A percentile compares a stretch with the other conserved stretches of the same genome.
Conservation (phyloP, 2,888 invertebrate species). For the Lasioglossum leucozonium region DNA sequence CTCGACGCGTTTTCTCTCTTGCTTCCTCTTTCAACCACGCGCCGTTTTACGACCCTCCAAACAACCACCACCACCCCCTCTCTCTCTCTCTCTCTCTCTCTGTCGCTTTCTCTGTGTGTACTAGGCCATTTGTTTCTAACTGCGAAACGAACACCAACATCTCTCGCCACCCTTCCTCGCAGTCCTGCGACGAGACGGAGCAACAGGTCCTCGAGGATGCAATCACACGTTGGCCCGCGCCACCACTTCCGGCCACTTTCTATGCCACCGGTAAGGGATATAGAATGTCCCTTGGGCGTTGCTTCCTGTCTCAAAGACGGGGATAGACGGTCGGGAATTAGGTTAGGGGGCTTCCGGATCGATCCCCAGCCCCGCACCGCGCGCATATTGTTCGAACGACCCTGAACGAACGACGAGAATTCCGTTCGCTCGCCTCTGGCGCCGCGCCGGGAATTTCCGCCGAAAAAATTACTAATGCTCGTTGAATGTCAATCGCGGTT, state of each 20-base stretch:
- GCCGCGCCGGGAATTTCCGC: background rate
- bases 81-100: conserved; percentile 5
- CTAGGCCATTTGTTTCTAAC: conserved; percentile 74
- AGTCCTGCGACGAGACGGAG: conserved; percentile 60
- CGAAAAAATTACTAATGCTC: background rate
- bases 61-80: too few relatives aligned
- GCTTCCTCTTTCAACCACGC: conserved; percentile 11
- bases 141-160: conserved; percentile 72
- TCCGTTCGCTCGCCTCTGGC: background rate
- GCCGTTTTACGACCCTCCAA: conserved; percentile 33
- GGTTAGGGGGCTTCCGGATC: conserved; percentile 19
- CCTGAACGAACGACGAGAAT: background rate
- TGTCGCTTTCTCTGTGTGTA: conserved; percentile 29
- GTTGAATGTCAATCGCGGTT: too few relatives aligned
- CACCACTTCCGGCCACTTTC: conserved; percentile 63
- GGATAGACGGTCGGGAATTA: background rate
- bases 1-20: background rate
- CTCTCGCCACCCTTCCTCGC: conserved; percentile 31
- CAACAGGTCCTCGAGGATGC: conserved; percentile 80
- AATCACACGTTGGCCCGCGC: conserved; percentile 70
- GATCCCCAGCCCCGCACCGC: background rate
- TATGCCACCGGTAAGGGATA: background rate
- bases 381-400: background rate
- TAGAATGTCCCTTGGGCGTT: conserved; percentile 20
- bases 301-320: conserved; percentile 10